These are phyloP conservation scores for Tachystola acroxantha DNA, from an alignment of 2,888 invertebrate genomes.

Conservation along the genomic window DNA sequence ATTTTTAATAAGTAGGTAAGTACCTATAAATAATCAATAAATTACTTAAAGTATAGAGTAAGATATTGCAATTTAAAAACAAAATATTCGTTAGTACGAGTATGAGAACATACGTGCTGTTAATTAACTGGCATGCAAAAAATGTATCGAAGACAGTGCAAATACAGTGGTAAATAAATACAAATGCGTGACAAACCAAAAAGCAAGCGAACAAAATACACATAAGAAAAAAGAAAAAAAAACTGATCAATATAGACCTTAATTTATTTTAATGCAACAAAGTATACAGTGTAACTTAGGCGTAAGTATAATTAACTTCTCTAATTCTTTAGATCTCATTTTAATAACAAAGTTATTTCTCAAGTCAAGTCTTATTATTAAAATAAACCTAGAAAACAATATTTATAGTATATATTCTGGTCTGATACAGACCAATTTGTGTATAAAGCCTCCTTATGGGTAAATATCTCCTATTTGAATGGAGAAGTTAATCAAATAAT, in stretches of 20 bases:
- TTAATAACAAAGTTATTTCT: constrained; percentile 6
- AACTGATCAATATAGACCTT: constrained; percentile 14
- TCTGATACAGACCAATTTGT: constrained; percentile 70
- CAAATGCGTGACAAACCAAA: not conserved
- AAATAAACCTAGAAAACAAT: constrained; percentile 12
- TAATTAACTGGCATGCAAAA: too few species aligned
- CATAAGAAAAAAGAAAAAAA: constrained; percentile 11
- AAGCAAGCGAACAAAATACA: constrained; percentile 2
- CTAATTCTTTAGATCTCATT: constrained; percentile 2
- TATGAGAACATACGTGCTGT: too few species aligned
- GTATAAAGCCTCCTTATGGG: constrained; percentile 48
- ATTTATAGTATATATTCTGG: constrained; percentile 28
- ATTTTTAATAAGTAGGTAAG: too few species aligned
- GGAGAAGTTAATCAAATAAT: not conserved
- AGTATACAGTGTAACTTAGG: constrained; percentile 21
- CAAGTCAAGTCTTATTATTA: constrained; percentile 9
- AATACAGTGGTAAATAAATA: not conserved
- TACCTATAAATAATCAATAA: too few species aligned
- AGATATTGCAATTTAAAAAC: too few species aligned
- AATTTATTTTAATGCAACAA: constrained; percentile 26
- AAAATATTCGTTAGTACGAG: too few species aligned
- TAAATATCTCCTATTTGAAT: constrained; percentile 17
- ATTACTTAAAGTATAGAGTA: too few species aligned
- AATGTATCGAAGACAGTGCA: too few species aligned
- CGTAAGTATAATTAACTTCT: constrained; percentile 5